Base-by-base conservation (phyloP, 2,113 vertebrate genomes). In the Tenebrosternarchus preto region DNA sequence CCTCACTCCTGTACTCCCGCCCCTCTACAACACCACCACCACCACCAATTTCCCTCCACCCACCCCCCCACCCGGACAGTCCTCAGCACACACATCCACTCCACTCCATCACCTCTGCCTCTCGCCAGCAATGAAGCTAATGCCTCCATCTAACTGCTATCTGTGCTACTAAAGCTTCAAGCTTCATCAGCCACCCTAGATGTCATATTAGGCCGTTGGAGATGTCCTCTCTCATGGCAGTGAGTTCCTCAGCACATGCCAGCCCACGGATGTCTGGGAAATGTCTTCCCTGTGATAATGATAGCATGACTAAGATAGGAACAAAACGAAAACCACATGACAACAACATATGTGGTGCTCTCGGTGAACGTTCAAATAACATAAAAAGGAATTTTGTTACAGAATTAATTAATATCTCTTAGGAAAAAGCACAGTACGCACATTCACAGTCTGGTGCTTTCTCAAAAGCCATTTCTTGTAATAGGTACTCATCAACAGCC, bases 111-210 rank as follows among this genome's bases (percentile, higher is more conserved):
- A 79, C 61, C 60, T 56, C 70, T 12, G 55, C 70, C 69, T 66
- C 78, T 31, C 80, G 71, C 29, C 29, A 59, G 69, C 22, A 43
- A 56, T 81, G 70, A 79, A 79, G 43, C 36, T 78, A 83, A 83
- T 70, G 77, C 39, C 71, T 79, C 71, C 56, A 53, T 61, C 63
- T 55, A 29, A 39, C 61, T 39, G 72, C 61, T 73, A 68, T 24
- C 25, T 24, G 24, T 72, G 43, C 20, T 50, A 64, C 29, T 82
- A 68, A 60, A 78, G 31, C 53, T 57, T 78, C 8, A 46, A 79
- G 64, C 63, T 61, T 78, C 69, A 78, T 55, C 27, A 17, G 46
- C 59, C 20, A 55, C 68, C 36, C 46, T 43, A 81, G 25, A 68
- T 31, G 73, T 57, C 39, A 61, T 12, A 36, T 79, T 15, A 43